phyloP scores from a whole-genome alignment of 30 jellyfish, hydroid and myxozoan species.

The Pelagia noctiluca region DNA sequence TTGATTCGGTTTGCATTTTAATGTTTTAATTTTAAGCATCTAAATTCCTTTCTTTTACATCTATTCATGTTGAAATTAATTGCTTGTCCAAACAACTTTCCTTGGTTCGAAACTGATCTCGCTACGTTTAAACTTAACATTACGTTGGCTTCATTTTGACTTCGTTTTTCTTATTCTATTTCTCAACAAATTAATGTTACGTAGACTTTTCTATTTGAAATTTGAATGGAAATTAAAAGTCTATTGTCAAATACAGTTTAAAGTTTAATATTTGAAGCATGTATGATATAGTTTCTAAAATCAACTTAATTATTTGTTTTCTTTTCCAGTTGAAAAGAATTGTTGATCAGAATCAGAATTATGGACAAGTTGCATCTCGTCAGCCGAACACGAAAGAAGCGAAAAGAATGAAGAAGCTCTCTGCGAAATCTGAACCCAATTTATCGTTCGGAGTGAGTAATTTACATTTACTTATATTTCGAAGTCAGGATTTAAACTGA shows the following conservation, averaged over 20 bases:
- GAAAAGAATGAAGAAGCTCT: conserved; percentile 30
- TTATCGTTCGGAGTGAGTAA: conserved; percentile 48
- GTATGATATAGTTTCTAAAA: not conserved
- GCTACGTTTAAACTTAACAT: too few species aligned
- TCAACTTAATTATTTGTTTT: not conserved
- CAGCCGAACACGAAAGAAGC: conserved; percentile 33
- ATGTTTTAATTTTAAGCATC: too few species aligned
- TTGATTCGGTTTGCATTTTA: conserved; percentile 69
- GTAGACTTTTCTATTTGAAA: too few species aligned
- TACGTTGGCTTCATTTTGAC: too few species aligned
- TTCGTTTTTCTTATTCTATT: too few species aligned
- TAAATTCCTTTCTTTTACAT: too few species aligned
- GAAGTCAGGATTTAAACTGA: not conserved
- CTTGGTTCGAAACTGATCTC: too few species aligned
- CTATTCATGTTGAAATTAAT: too few species aligned
- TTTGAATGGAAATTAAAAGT: too few species aligned
- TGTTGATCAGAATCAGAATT: conserved; percentile 60
- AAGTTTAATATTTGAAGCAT: not conserved
- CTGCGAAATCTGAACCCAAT: conserved; percentile 69
- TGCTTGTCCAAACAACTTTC: too few species aligned
- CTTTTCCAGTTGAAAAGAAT: conserved; percentile 37
- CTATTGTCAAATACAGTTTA: too few species aligned
- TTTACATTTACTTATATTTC: not conserved
- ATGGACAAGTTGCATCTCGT: conserved; percentile 29
- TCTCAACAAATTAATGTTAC: too few species aligned